Conservation (phyloP, 2,797 vertebrate genomes). For the Denticeps clupeoides region DNA sequence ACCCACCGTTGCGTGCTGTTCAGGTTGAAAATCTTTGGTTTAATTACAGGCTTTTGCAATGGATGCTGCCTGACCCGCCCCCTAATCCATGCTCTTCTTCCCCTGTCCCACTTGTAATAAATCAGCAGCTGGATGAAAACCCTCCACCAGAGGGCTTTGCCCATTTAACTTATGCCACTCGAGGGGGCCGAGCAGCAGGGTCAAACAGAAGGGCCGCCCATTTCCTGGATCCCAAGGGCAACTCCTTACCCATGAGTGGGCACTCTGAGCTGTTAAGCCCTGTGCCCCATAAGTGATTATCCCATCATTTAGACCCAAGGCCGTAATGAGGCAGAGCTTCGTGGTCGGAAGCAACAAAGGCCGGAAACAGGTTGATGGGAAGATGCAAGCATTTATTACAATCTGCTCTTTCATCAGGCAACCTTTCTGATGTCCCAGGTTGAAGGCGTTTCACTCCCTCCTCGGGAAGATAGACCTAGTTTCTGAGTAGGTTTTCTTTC, state of each 20-base stretch:
- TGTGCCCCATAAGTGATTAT: neutral
- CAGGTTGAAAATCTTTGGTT: too few relatives aligned
- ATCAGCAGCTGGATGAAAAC: conserved; percentile 49
- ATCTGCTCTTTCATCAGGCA: too few relatives aligned
- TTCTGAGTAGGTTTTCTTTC: too few relatives aligned
- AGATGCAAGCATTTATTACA: neutral
- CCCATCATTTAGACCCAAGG: neutral
- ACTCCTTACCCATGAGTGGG: neutral
- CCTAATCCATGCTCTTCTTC: conserved; percentile 47
- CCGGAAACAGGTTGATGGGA: neutral
- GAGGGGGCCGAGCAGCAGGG: conserved; percentile 37
- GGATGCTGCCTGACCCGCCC: conserved; percentile 46
- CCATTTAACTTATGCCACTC: conserved; percentile 40
- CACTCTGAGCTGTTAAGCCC: neutral
- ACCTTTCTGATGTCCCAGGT: too few relatives aligned
- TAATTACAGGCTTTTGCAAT: too few relatives aligned
- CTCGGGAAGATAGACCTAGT: too few relatives aligned
- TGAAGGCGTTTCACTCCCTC: too few relatives aligned
- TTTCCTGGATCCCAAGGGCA: conserved; percentile 32
- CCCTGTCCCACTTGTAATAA: conserved; percentile 49
- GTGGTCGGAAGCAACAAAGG: neutral
- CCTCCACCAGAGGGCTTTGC: conserved; percentile 28
- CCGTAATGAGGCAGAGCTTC: conserved; percentile 4
- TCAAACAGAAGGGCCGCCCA: conserved; percentile 42
- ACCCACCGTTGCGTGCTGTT: too few relatives aligned